phyloP scores from a whole-genome alignment of 2,888 invertebrate genomes.

The Parnassius mnemosyne region DNA sequence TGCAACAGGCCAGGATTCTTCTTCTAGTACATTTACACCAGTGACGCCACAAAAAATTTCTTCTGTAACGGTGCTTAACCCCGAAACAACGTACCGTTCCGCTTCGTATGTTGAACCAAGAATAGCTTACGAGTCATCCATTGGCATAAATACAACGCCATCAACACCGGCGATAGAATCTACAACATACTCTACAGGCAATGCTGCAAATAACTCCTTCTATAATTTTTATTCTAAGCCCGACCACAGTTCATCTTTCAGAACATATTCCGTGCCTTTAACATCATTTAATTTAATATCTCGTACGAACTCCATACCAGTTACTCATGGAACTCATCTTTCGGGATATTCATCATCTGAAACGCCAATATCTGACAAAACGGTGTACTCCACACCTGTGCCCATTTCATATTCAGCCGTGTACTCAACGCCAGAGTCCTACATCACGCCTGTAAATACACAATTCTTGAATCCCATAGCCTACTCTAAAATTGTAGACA shows the following conservation, averaged over 20 bases:
- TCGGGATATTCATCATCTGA: not conserved
- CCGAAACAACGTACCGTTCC: not conserved
- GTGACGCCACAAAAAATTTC: not conserved
- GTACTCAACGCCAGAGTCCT: not conserved
- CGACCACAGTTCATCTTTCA: not conserved
- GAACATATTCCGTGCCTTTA: not conserved
- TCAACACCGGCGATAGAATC: not conserved
- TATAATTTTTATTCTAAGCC: not conserved
- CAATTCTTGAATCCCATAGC: not conserved
- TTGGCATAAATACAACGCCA: not conserved
- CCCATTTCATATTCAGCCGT: not conserved
- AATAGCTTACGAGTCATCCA: not conserved
- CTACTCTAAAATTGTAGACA: not conserved
- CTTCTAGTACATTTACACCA: not conserved
- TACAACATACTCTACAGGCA: not conserved
- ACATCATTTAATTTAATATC: too few relatives aligned
- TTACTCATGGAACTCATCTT: not conserved
- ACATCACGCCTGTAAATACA: not conserved
- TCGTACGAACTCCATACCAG: not conserved
- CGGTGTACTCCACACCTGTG: conserved; percentile 3
- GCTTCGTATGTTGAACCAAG: not conserved
- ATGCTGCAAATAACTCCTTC: too few relatives aligned
- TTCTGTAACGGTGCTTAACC: not conserved
- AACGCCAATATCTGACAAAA: not conserved
- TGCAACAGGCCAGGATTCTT: not conserved